Evolutionary conservation across 2,888 invertebrate species (phyloP).

Genomic region (Cheilosia impressa): DNA sequence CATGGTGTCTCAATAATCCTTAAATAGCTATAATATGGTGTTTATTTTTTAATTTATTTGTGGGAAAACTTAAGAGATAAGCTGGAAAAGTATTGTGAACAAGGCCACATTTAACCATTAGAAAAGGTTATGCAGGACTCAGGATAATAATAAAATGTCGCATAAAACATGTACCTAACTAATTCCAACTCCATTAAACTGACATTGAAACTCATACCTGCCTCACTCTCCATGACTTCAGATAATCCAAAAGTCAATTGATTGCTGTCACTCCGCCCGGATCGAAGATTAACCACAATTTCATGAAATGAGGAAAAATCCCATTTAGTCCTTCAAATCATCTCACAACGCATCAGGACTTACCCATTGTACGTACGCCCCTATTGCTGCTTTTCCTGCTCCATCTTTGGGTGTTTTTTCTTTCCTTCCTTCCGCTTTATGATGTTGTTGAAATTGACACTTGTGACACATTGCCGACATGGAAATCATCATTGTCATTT

Average conservation of each 20-base stretch:
- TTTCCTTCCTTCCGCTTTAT: slow-evolving; percentile 29
- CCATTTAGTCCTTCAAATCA: slow-evolving; percentile 61
- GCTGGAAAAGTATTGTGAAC: background rate
- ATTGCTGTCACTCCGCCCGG: slow-evolving; percentile 59
- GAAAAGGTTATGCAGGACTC: no score
- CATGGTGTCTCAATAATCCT: slow-evolving; percentile 43
- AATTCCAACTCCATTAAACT: slow-evolving; percentile 43
- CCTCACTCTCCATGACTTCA: slow-evolving; percentile 28
- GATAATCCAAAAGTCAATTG: slow-evolving; percentile 61
- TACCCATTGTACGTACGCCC: background rate
- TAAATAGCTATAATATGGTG: slow-evolving; percentile 6
- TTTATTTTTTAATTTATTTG: slow-evolving; percentile 39
- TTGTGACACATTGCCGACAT: slow-evolving; percentile 69
- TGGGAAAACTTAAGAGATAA: background rate
- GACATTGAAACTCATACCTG: slow-evolving; percentile 16
- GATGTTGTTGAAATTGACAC: slow-evolving; percentile 47
- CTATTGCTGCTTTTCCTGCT: slow-evolving; percentile 10
- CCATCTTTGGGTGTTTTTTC: background rate
- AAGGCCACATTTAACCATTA: background rate
- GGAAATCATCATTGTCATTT: slow-evolving; percentile 67
- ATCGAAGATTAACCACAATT: slow-evolving; percentile 59
- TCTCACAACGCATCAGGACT: slow-evolving; percentile 16
- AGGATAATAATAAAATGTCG: slow-evolving; percentile 24
- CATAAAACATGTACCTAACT: slow-evolving; percentile 18
- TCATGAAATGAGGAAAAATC: slow-evolving; percentile 57